A percentile compares a stretch with the other conserved stretches of the same genome.
These are phyloP conservation scores for Cephus sareptanus DNA, from an alignment of 2,888 invertebrate species.

Conservation along the genomic window DNA sequence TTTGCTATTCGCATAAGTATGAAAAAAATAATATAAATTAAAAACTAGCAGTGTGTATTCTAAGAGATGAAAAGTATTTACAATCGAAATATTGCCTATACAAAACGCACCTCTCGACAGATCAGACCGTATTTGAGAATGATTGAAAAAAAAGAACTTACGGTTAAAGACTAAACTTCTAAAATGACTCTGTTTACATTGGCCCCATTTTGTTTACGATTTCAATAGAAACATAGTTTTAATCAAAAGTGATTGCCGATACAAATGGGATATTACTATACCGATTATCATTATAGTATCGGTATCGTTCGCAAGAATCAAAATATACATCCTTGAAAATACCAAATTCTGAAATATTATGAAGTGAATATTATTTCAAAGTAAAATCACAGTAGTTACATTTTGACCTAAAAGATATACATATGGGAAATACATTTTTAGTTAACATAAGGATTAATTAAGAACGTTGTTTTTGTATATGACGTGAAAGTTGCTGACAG, in stretches of 20 bases:
- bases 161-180: slow-evolving; percentile 31
- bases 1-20: neutral
- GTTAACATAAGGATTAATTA: neutral
- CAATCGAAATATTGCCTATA: slow-evolving; percentile 44
- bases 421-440: neutral
- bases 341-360: neutral
- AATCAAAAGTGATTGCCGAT: slow-evolving; percentile 26
- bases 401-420: neutral
- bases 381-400: neutral
- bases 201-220: slow-evolving; percentile 44
- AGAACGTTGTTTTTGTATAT: neutral
- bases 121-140: slow-evolving; percentile 31
- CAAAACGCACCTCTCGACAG: slow-evolving; percentile 34
- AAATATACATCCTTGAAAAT: neutral
- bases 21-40: slow-evolving; percentile 28
- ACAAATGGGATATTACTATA: neutral
- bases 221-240: slow-evolving; percentile 37
- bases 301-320: neutral
- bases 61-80: slow-evolving; percentile 39
- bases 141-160: slow-evolving; percentile 31
- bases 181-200: slow-evolving; percentile 35
- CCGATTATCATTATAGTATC: neutral
- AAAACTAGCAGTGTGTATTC: slow-evolving; percentile 29
- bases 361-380: neutral
- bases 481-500: neutral